phyloP scores from a whole-genome alignment of 2,797 vertebrate genomes.

The Sebastolobus altivelis region DNA sequence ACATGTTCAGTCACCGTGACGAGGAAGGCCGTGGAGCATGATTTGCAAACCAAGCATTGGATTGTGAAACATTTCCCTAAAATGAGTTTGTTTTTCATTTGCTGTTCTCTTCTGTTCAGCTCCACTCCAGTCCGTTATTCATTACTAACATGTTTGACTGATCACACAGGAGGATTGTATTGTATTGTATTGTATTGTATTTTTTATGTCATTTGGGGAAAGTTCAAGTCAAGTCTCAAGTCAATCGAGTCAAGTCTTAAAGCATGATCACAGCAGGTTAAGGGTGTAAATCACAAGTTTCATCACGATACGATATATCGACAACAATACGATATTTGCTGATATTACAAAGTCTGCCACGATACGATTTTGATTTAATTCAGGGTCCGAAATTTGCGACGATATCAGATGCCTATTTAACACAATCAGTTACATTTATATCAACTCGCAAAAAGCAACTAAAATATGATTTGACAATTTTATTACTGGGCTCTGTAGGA shows the following conservation, averaged over 20 bases:
- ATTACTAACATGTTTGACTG: neutral
- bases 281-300: no score
- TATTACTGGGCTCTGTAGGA: no score
- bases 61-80: constrained; percentile 53
- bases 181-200: neutral
- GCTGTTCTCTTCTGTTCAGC: constrained; percentile 6
- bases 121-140: neutral
- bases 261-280: no score
- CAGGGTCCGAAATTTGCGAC: no score
- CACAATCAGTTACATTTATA: no score
- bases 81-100: constrained; percentile 50
- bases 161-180: constrained; percentile 1
- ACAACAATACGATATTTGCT: no score
- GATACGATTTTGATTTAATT: no score
- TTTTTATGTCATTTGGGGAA: neutral
- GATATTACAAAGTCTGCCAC: no score
- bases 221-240: neutral
- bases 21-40: constrained; percentile 42
- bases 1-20: constrained; percentile 52
- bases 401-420: no score
- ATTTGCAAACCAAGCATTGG: constrained; percentile 59
- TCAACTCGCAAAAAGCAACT: no score
- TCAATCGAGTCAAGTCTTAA: neutral
- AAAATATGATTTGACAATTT: no score
- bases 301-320: no score